Evolutionary conservation across 2,797 vertebrate genomes (phyloP).

Genomic region (Coregonus suidteri): DNA sequence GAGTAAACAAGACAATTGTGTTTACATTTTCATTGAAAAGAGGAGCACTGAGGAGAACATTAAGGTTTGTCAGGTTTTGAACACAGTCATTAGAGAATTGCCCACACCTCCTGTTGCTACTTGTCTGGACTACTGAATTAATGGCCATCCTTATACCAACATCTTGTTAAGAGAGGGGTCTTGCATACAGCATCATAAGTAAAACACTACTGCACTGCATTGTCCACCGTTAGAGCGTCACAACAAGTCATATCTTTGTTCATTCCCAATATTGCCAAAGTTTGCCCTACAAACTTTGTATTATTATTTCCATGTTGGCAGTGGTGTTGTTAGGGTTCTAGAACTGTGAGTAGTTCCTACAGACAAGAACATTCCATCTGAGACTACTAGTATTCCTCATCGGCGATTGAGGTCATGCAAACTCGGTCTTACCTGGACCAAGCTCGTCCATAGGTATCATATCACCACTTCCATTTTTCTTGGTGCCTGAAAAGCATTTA

Average conservation of each 20-base stretch:
- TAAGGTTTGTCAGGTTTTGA: too few species aligned
- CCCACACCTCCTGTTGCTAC: conserved; percentile 28
- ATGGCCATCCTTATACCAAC: conserved; percentile 55
- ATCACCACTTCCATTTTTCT: conserved; percentile 86
- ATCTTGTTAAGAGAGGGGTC: conserved; percentile 67
- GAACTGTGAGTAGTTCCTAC: conserved; percentile 30
- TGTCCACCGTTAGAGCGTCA: not conserved
- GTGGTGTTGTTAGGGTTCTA: conserved; percentile 6
- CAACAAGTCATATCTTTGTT: not conserved
- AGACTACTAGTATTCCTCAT: conserved; percentile 26
- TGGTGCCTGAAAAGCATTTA: conserved; percentile 82
- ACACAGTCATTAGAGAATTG: conserved; percentile 24
- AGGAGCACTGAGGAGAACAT: not conserved
- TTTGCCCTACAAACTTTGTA: not conserved
- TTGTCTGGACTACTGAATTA: conserved; percentile 22
- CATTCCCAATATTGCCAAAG: conserved; percentile 2
- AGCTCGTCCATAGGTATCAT: conserved; percentile 91
- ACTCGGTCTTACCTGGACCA: conserved; percentile 84
- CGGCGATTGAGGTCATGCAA: conserved; percentile 53
- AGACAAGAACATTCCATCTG: conserved; percentile 27
- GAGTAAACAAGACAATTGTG: not conserved
- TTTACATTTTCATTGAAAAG: not conserved
- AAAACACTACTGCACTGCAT: not conserved
- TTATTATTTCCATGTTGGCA: not conserved
- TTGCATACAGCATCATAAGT: conserved; percentile 47